Evolutionary conservation across 1,140 invertebrate genomes (phyloP), one percentile per base, ranked within the genome.

Genomic region (Cyrtorhinus lividipennis): DNA sequence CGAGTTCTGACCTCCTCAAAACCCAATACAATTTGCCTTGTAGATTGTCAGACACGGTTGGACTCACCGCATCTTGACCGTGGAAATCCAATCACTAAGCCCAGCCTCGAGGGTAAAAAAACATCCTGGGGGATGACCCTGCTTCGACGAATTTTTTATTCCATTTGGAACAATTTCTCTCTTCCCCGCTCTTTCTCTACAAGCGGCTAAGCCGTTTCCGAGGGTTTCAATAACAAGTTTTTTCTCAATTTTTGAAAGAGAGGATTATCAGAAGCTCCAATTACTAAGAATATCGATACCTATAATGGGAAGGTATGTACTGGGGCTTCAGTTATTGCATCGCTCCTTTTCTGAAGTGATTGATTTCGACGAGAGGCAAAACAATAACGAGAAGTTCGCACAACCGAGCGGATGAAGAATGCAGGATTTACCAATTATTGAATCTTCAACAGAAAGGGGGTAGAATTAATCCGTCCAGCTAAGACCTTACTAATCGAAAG

Each of bases 61-160:
- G 27, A 12, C 24, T 27, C 58, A 59, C 58, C 58, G 27, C 58
- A 59, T 59, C 58, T 59, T 59, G 58, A 59, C 58, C 58, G 58
- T n/a, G n/a, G 27, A 59, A 59, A 59, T 59, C 58, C 58, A 59
- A 59, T 59, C 58, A 59, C 26, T n/a, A n/a, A n/a, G n/a, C n/a
- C n/a, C n/a, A n/a, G n/a, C n/a, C n/a, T n/a, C n/a, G n/a, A n/a
- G n/a, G n/a, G n/a, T n/a, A n/a, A n/a, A n/a, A n/a, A n/a, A n/a
- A n/a, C n/a, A n/a, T n/a, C n/a, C n/a, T n/a, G n/a, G n/a, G n/a
- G n/a, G n/a, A n/a, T n/a, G n/a, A n/a, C n/a, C 18, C 48, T 22
- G 48, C 20, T 53, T 15, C 48, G 10, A 15, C 48, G 12, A 22
- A 53, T 15, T 53, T 53, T 53, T 53, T 53, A 53, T 53, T 53